Percentiles rank a stretch among this genome's conserved stretches.
Evolutionary conservation across 2,888 invertebrate genomes (phyloP).

Genomic region (Baccha elongata): DNA sequence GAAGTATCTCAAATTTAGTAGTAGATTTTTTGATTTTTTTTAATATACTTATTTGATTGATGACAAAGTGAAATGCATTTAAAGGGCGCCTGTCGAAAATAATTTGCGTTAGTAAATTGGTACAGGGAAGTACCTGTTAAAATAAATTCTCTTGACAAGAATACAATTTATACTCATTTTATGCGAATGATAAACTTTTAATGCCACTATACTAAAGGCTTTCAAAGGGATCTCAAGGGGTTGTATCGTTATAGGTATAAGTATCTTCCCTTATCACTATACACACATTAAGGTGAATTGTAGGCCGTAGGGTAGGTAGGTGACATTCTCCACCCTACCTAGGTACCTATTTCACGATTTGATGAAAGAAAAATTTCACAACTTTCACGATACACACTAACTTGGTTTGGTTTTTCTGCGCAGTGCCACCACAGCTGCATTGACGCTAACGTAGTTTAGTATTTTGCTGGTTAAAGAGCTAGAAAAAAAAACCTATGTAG

Average conservation of each 20-base stretch:
- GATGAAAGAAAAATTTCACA: slow-evolving; percentile 73
- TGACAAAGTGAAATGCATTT: too few relatives aligned
- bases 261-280: too few relatives aligned
- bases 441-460: slow-evolving; percentile 38
- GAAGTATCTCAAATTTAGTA: background rate
- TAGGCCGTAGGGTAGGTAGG: background rate
- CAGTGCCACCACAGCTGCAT: slow-evolving; percentile 43
- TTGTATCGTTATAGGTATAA: too few relatives aligned
- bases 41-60: too few relatives aligned
- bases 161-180: slow-evolving; percentile 1
- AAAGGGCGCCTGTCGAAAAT: too few relatives aligned
- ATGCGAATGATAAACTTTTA: background rate
- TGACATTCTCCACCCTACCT: slow-evolving; percentile 29
- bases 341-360: slow-evolving; percentile 72
- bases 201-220: too few relatives aligned
- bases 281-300: too few relatives aligned
- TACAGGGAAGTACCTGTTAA: too few relatives aligned
- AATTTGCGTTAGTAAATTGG: too few relatives aligned
- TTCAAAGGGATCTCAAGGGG: too few relatives aligned
- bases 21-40: background rate
- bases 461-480: slow-evolving; percentile 47
- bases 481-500: slow-evolving; percentile 10
- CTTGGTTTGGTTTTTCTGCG: slow-evolving; percentile 45
- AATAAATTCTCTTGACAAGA: slow-evolving; percentile 14
- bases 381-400: slow-evolving; percentile 57